These are phyloP conservation scores for Plectropomus leopardus DNA, from an alignment of 2,113 vertebrate species.

Conservation along the genomic window DNA sequence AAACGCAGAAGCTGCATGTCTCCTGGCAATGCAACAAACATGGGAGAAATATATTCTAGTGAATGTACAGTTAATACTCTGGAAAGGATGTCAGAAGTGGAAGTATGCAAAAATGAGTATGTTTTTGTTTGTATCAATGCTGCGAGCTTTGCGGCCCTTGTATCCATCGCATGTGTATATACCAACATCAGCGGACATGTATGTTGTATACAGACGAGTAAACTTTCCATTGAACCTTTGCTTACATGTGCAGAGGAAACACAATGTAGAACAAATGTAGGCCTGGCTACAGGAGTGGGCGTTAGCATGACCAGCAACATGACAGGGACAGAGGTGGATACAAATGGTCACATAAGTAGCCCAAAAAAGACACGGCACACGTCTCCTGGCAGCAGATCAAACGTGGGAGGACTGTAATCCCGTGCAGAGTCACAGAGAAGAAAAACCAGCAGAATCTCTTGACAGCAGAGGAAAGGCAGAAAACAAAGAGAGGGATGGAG, in stretches of 20 bases:
- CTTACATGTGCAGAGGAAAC: not conserved
- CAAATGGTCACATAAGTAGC: conserved; percentile 53
- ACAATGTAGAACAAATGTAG: conserved; percentile 13
- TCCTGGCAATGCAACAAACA: conserved; percentile 10
- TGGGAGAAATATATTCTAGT: not conserved
- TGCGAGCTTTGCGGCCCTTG: not conserved
- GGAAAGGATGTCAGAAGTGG: not conserved
- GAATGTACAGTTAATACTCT: not conserved
- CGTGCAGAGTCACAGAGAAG: conserved; percentile 36
- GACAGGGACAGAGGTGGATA: conserved; percentile 59
- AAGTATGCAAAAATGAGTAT: not conserved
- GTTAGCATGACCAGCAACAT: conserved; percentile 37
- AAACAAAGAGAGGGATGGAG: conserved; percentile 63
- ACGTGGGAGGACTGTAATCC: conserved; percentile 72
- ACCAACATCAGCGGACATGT: not conserved
- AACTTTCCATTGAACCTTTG: not conserved
- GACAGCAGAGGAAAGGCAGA: conserved; percentile 60
- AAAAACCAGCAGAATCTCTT: conserved; percentile 60
- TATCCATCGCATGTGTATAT: not conserved
- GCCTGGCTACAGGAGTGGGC: conserved; percentile 18
- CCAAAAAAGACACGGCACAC: conserved; percentile 35
- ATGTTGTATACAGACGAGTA: conserved; percentile 3
- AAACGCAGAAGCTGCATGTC: conserved; percentile 10
- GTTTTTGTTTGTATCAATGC: no score
- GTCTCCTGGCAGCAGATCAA: conserved; percentile 67